A percentile compares a stretch with the other conserved stretches of the same genome.
phyloP scores from a whole-genome alignment of 2,888 invertebrate species.

The Hirudinaria manillensis region DNA sequence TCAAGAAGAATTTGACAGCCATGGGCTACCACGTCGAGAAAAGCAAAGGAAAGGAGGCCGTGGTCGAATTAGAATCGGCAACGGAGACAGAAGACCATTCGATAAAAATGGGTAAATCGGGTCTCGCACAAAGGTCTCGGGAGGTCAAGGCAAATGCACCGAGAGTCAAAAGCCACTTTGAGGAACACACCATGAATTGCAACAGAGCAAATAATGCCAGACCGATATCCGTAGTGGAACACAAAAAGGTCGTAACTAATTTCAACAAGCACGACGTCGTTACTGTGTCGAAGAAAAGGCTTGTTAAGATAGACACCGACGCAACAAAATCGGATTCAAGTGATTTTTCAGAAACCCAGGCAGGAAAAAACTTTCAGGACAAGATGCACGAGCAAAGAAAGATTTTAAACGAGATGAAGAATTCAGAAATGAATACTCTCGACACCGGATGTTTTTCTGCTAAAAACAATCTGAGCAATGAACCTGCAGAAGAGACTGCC shows the following conservation, averaged over 20 bases:
- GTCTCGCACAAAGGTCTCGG: conserved; percentile 70
- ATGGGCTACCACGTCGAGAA: not conserved
- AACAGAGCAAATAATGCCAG: not conserved
- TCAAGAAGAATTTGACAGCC: not conserved
- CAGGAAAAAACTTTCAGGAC: no score
- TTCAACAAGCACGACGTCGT: not conserved
- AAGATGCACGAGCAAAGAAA: no score
- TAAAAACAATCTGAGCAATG: not conserved
- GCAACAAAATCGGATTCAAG: not conserved
- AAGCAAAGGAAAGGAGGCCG: not conserved
- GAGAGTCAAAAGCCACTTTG: conserved; percentile 73
- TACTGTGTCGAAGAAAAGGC: not conserved
- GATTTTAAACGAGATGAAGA: not conserved
- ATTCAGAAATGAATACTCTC: no score
- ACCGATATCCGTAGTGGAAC: not conserved
- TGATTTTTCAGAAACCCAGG: not conserved
- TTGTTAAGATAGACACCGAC: not conserved
- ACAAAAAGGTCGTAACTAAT: not conserved
- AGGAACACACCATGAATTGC: no score
- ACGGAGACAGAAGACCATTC: conserved; percentile 6
- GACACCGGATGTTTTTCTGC: not conserved
- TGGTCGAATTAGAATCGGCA: not conserved
- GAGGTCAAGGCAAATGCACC: conserved; percentile 84
- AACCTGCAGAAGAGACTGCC: no score
- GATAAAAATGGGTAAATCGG: conserved; percentile 60